A percentile compares a stretch with the other conserved stretches of the same genome.
Conservation (phyloP, 1,140 invertebrate genomes). For the Reticulitermes speratus region DNA sequence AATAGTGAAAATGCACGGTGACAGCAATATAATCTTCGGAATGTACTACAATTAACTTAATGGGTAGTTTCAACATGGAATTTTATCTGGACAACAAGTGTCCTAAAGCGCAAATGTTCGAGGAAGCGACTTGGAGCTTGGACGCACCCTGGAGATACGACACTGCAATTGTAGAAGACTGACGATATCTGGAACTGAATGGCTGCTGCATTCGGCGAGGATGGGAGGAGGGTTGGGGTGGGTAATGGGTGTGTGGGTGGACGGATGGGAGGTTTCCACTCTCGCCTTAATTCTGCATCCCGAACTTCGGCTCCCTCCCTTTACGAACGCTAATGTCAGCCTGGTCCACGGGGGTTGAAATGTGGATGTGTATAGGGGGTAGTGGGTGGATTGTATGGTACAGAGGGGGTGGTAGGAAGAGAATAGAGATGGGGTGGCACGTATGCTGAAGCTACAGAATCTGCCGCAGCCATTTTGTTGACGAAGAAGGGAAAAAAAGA, state of each 20-base stretch:
- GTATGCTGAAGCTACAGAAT: neutral
- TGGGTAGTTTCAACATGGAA: no score
- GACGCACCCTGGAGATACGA: neutral
- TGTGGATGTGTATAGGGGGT: neutral
- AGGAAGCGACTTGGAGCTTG: no score
- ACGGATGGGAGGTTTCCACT: neutral
- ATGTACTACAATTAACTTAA: no score
- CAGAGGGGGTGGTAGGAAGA: neutral
- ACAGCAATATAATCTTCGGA: no score
- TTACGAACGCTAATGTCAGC: neutral
- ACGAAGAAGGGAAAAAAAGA: neutral
- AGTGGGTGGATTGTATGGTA: neutral
- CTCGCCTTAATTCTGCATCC: neutral
- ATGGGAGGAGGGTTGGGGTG: neutral
- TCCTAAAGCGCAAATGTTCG: no score
- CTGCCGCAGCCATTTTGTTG: constrained; percentile 16
- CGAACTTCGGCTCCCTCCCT: neutral
- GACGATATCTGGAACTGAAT: neutral
- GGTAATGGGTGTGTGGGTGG: neutral
- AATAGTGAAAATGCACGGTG: no score
- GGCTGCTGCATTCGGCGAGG: neutral
- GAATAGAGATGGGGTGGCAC: neutral
- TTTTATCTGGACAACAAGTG: no score
- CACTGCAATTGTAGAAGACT: neutral
- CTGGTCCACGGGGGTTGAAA: neutral